Base-by-base conservation (phyloP, 2,888 invertebrate genomes). In the Andricus curvator region DNA sequence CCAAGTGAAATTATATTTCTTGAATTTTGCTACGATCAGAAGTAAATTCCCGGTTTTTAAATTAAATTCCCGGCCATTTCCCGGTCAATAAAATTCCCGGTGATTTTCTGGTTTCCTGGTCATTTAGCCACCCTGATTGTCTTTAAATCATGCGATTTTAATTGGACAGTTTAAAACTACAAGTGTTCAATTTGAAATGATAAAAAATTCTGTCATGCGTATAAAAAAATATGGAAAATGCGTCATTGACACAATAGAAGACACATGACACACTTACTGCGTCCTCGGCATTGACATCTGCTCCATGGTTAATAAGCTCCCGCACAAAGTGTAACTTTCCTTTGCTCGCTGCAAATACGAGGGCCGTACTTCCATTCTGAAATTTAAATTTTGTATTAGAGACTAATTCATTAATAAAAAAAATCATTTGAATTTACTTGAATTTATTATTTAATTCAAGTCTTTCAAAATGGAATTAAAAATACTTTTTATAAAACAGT, bases 201-300 rank as follows among this genome's bases (percentile, higher is more conserved):
- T n/a, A 56, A 56, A 79, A 81, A 37, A 66, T n/a, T 8, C 41
- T 82, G 70, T 80, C 37, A 29, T 67, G 78, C 44, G 17, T 9
- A n/a, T n/a, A 22, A 15, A 17, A 83, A 76, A 56, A 44, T 70
- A 78, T 64, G 64, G 48, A 65, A 51, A 25, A 48, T n/a, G 33
- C 60, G 51, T 79, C 78, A 77, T 65, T 78, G 74, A 81, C 22
- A 51, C n/a, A 41, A 37, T 78, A 74, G 56, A 48, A 51, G 51
- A 22, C 22, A 37, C 20, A 33, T 62, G 68, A 78, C 77, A 76
- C 82, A 90, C 93, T 91, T 88, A 94, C 96, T 89, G 95, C 95
- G 93, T 99, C 99, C 89, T 97, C 96, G 20, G 97, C 96, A 92
- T 97, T 96, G 25, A 98, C 96, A 93, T 99, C 99, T 51, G 99